Base-by-base conservation (phyloP, 2,888 invertebrate species). In the Stictocephala bisonia region DNA sequence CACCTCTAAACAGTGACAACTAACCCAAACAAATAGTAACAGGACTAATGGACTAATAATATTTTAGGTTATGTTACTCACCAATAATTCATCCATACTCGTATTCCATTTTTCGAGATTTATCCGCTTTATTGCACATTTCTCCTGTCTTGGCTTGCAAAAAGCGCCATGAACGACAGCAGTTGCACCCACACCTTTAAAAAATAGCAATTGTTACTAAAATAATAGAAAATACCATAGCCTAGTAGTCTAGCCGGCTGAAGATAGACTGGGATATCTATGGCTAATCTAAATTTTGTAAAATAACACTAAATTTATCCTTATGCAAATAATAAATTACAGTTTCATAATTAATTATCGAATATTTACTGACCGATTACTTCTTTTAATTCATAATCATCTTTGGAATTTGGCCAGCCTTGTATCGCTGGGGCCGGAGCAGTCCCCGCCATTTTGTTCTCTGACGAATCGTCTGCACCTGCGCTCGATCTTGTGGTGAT, bases 51-150 rank as follows among this genome's bases (percentile, higher is more conserved):
- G n/a, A n/a, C n/a, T n/a, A n/a, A n/a, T n/a, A n/a, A 50, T 11
- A 50, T 50, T 50, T n/a, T 41, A 56, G 56, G 56, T 58, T 58
- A 84, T 76, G 91, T 91, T 84, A 91, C 93, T 86, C 90, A 96
- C 89, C 83, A 97, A 85, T 76, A 99, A 86, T 85, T 99, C 99
- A 83, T 99, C 99, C 93, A 99, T 97, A 73, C 96, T 96, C n/a
- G 98, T 99, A 84, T 99, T 99, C 94, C 97, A 99, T 89, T 99
- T 99, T 85, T 99, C 99, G 83, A 99, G 88, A 84, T 99, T 98
- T 82, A 99, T 99, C 82, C 96, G 90, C 85, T 99, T 99, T 81
- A 99, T 97, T 82, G 99, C 99, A 88, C 97, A 97, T 88, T 93
- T 95, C 85, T 99, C 97, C 81, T 90, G 90, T 50, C 95, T 88